Evolutionary conservation across 2,888 invertebrate species (phyloP).

Genomic region (Parapristionchus giblindavisi): DNA sequence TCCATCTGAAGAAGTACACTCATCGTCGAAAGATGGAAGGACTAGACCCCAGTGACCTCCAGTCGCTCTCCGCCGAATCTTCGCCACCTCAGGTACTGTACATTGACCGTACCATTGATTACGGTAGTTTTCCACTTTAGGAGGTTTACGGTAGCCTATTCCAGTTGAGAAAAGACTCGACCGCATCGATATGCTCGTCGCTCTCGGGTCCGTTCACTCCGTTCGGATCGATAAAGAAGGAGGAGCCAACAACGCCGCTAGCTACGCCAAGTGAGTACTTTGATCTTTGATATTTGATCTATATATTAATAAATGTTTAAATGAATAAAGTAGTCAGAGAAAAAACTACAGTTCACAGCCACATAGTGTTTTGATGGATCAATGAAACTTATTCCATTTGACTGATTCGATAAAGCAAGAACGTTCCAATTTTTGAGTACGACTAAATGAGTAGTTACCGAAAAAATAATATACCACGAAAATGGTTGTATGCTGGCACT

Average conservation of each 20-base stretch:
- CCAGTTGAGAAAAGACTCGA: constrained; percentile 30
- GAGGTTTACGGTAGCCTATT: not conserved
- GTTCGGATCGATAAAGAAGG: constrained; percentile 18
- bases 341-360: no score
- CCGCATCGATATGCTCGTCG: constrained; percentile 15
- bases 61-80: not conserved
- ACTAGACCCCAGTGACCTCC: not conserved
- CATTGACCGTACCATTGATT: not conserved
- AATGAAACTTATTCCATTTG: no score
- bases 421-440: no score
- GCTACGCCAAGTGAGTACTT: not conserved
- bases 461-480: no score
- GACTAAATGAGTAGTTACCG: no score
- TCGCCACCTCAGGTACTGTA: constrained; percentile 6
- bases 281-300: not conserved
- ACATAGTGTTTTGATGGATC: no score
- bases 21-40: constrained; percentile 86
- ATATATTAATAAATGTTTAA: not conserved
- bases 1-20: constrained; percentile 89
- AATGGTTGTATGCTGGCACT: no score
- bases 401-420: no score
- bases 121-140: not conserved
- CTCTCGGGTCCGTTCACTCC: constrained; percentile 37
- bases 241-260: constrained; percentile 23
- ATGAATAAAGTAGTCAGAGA: not conserved